phyloP scores from a whole-genome alignment of 2,797 vertebrate genomes.

The Mus caroli region DNA sequence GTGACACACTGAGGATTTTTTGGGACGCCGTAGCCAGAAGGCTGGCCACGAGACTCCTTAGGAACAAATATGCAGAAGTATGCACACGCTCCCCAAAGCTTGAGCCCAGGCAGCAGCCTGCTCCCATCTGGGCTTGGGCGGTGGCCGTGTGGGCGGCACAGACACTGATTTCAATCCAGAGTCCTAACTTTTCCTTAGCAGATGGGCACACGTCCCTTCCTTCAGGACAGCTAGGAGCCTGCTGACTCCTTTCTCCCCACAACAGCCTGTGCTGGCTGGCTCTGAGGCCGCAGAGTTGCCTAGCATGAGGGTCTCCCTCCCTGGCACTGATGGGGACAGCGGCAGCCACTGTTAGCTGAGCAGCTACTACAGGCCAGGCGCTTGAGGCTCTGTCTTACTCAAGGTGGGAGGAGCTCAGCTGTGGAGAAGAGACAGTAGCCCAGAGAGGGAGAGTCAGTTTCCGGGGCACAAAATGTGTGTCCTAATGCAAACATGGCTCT shows the following conservation, averaged over 20 bases:
- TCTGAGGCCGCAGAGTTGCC: neutral
- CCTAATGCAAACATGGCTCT: neutral
- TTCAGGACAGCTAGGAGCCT: neutral
- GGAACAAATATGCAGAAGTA: slow-evolving; percentile 82
- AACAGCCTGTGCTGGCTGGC: neutral
- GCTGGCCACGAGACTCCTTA: slow-evolving; percentile 78
- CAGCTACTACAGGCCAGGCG: neutral
- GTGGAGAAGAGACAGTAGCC: neutral
- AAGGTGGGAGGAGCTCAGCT: neutral
- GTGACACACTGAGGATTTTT: slow-evolving; percentile 74
- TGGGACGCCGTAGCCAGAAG: slow-evolving; percentile 66
- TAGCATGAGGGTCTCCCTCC: neutral
- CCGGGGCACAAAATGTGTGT: neutral
- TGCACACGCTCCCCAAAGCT: slow-evolving; percentile 73
- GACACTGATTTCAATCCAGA: slow-evolving; percentile 58
- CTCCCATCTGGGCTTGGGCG: slow-evolving; percentile 79
- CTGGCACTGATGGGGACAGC: neutral
- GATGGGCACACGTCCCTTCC: neutral
- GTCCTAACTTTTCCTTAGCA: slow-evolving; percentile 52
- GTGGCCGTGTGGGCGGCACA: slow-evolving; percentile 67
- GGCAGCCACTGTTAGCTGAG: neutral
- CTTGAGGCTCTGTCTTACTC: rapidly evolving
- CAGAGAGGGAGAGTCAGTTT: neutral
- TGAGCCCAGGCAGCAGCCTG: slow-evolving; percentile 75
- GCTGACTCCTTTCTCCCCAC: neutral